These are phyloP conservation scores for Conchocele bisecta DNA, from an alignment of 2,888 invertebrate genomes.

Conservation along the genomic window DNA sequence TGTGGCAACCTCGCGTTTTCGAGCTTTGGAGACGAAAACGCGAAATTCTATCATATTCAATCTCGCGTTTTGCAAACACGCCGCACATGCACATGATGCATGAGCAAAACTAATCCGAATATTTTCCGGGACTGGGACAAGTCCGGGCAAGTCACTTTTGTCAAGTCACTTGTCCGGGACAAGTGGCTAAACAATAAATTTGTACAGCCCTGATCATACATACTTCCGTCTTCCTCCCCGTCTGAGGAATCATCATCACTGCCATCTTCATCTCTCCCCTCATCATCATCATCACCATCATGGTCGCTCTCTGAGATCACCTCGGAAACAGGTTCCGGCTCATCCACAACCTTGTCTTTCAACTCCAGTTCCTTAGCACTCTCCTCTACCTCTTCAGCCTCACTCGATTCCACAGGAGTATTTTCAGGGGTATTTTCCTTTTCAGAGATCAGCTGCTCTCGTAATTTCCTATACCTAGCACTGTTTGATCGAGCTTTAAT, in stretches of 20 bases:
- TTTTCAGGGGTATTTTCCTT: background rate
- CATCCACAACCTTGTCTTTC: conserved; percentile 20
- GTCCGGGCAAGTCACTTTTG: too few species aligned
- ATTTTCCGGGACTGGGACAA: too few species aligned
- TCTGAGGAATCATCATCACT: background rate
- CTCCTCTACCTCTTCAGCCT: conserved; percentile 25
- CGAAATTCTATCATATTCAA: too few species aligned
- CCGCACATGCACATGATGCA: too few species aligned
- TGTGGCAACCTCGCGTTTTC: too few species aligned
- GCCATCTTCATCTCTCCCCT: conserved; percentile 8
- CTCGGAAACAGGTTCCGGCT: conserved; percentile 33
- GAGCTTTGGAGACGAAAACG: too few species aligned
- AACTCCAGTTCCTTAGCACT: conserved; percentile 9
- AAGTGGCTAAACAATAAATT: too few species aligned
- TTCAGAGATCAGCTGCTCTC: conserved; percentile 16
- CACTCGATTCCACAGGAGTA: background rate
- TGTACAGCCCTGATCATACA: too few species aligned
- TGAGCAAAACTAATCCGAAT: too few species aligned
- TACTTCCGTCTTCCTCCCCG: background rate
- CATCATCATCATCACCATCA: conserved; percentile 21
- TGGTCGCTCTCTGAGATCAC: conserved; percentile 12
- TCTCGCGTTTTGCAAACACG: too few species aligned
- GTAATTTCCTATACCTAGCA: conserved; percentile 34
- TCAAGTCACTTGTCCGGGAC: too few species aligned
- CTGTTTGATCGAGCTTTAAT: conserved; percentile 43